Conservation (phyloP, 2,888 invertebrate genomes). For the Caenorhabditis doughertyi region DNA sequence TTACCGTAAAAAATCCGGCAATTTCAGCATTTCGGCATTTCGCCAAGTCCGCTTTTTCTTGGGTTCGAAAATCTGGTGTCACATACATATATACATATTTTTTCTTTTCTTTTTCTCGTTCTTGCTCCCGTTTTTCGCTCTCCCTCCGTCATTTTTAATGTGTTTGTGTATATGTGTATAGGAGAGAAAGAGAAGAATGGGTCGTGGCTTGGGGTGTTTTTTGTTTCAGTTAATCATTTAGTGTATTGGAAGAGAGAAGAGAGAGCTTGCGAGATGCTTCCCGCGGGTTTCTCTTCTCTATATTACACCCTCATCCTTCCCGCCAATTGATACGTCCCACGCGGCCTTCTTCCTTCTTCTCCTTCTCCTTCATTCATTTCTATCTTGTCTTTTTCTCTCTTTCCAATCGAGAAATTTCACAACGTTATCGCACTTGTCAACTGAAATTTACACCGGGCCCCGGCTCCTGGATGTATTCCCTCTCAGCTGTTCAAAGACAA, state of each 20-base stretch:
- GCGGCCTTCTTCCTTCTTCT: too few species aligned
- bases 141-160: conserved; percentile 50
- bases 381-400: conserved; percentile 8
- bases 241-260: conserved; percentile 49
- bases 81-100: too few species aligned
- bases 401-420: conserved; percentile 43
- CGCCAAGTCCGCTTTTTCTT: too few species aligned
- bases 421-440: too few species aligned
- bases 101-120: conserved; percentile 27
- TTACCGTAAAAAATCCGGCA: too few species aligned
- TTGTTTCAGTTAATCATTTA: conserved; percentile 63
- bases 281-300: conserved; percentile 34
- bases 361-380: too few species aligned
- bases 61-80: background rate
- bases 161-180: conserved; percentile 49
- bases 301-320: conserved; percentile 33
- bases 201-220: conserved; percentile 3
- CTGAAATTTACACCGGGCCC: background rate
- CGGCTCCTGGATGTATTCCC: background rate
- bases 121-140: conserved; percentile 36
- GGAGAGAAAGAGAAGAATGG: background rate
- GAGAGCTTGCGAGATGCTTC: conserved; percentile 1
- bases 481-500: too few species aligned
- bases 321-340: conserved; percentile 14
- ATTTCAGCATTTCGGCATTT: too few species aligned